These are phyloP conservation scores for Ochlodes sylvanus DNA, from an alignment of 2,888 invertebrate genomes.

Conservation along the genomic window DNA sequence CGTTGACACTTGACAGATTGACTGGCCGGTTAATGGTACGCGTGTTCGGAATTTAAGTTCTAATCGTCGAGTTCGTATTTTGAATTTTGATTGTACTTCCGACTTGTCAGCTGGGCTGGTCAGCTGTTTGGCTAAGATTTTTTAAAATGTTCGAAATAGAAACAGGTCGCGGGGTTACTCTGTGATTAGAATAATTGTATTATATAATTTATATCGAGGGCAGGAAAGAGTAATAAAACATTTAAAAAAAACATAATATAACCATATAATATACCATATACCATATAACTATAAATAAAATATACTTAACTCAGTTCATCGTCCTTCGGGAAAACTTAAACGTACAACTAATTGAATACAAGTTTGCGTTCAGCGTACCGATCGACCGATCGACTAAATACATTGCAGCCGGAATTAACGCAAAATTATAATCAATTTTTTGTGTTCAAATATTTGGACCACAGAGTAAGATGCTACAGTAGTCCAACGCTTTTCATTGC, in stretches of 20 bases:
- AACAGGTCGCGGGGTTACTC: too few relatives aligned
- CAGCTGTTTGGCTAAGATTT: not conserved
- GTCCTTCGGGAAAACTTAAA: not conserved
- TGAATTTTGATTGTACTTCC: not conserved
- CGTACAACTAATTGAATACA: not conserved
- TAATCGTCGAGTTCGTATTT: not conserved
- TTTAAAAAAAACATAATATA: too few relatives aligned
- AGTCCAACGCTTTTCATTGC: not conserved
- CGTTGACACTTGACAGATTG: constrained; percentile 45
- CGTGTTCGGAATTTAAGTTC: constrained; percentile 35
- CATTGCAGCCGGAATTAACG: constrained; percentile 6
- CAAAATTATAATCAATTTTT: constrained; percentile 2
- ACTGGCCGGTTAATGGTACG: constrained; percentile 44
- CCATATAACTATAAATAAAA: too few relatives aligned
- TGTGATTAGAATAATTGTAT: too few relatives aligned
- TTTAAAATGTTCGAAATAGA: too few relatives aligned
- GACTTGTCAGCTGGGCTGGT: not conserved
- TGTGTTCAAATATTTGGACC: not conserved
- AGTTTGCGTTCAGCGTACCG: not conserved
- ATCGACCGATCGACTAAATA: constrained; percentile 36
- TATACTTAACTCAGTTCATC: not conserved
- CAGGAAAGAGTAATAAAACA: too few relatives aligned
- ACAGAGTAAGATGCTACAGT: not conserved
- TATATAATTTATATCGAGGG: too few relatives aligned
- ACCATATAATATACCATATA: too few relatives aligned